Percentiles rank a stretch among this genome's conserved stretches.
Conservation (phyloP, 2,113 vertebrate species). For the Cyanocitta stelleri region DNA sequence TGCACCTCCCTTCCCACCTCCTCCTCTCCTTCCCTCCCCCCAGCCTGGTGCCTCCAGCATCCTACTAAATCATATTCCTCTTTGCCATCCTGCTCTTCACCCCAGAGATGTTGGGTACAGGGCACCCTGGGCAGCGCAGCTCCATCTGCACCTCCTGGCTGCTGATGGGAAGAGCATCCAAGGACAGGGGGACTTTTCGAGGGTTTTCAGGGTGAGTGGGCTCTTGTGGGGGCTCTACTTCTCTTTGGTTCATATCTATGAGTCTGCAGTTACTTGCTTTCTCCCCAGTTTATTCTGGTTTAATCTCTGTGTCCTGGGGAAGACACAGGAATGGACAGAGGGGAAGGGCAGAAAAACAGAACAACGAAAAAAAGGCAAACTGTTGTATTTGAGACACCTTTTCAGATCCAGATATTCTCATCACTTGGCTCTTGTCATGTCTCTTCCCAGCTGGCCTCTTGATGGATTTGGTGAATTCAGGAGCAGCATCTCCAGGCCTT, state of each 20-base stretch:
- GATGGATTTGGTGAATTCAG: neutral
- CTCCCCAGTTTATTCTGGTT: neutral
- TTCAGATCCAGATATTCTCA: neutral
- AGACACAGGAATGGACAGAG: neutral
- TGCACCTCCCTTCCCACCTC: neutral
- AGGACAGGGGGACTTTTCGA: neutral
- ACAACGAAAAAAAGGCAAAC: neutral
- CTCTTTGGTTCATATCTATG: neutral
- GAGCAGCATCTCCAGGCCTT: neutral
- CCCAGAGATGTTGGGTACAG: neutral
- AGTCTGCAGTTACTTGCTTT: neutral
- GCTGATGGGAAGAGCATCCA: neutral
- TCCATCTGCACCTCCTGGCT: neutral
- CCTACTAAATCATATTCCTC: accelerated
- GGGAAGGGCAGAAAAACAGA: neutral
- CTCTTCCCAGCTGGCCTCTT: neutral
- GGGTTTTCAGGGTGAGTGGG: neutral
- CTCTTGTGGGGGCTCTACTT: neutral
- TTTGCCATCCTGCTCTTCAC: neutral
- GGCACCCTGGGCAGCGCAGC: neutral
- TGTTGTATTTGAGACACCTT: neutral
- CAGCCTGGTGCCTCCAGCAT: neutral
- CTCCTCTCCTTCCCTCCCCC: neutral
- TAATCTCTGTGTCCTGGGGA: neutral
- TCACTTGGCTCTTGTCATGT: accelerated